Base-by-base conservation (phyloP, 1,140 invertebrate species). In the Danaus melanippus region DNA sequence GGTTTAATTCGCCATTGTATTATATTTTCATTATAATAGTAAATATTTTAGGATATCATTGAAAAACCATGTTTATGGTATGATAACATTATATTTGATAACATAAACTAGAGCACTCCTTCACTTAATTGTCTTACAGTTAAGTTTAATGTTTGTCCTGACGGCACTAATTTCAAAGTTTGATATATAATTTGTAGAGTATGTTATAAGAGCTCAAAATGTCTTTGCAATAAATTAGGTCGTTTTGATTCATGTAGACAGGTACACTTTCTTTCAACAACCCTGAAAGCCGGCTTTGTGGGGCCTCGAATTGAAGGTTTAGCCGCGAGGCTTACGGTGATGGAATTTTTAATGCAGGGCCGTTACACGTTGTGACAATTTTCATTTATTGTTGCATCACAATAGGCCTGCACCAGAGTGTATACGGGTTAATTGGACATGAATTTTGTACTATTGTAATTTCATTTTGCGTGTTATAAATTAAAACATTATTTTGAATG, bases 331-430 rank as follows among this genome's bases (percentile, higher is more conserved):
- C 64, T 70, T 71, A 51, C 63, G 52, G 53, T 74, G 67, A 80
- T 78, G 75, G 74, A 80, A 78, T 80, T 80, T 80, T 80, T 76
- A 76, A 80, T 80, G 70, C 49, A 60, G 58, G 53, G 64, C 49
- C 67, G 65, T 72, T 70, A 73, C 58, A 49, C 57, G 64, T 67
- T 71, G 70, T 80, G 77, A 75, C 75, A 76, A 72, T 80, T 80
- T 75, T 69, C 70, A 57, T 74, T 63, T 69, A 76, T 78, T 74
- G 69, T 67, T 12, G 53, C 63, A 54, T 52, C 65, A 67, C 67
- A 76, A 75, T 69, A 52, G 60, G 50, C 45, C 43, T 56, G 50
- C 55, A 62, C 43, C 56, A 56, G 59, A 51, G 46, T 60, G 50
- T 43, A 50, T 55, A 54, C 45, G 42, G 42, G 46, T 62, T 71